Evolutionary conservation across 2,797 vertebrate genomes (phyloP), one percentile per base, ranked within the genome.

Genomic region (Eulemur coronatus): DNA sequence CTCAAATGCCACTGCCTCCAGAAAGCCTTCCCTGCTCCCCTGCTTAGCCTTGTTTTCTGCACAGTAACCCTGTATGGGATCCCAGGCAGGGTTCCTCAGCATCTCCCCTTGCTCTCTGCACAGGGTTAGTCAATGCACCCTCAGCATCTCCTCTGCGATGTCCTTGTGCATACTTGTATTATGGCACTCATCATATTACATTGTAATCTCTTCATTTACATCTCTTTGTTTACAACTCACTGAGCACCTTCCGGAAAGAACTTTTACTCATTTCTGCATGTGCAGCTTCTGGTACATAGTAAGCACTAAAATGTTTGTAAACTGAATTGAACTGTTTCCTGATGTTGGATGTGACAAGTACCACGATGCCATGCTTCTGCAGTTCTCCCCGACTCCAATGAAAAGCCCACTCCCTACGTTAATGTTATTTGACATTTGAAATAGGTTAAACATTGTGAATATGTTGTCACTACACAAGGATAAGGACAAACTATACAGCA

Each of bases 351-450:
- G 41, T 72, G 94, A 57, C 55, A 20, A 20, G 35, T 84, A 33
- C 80, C 76, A 26, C 50, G 52, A 84, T 24, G 48, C 52, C 30
- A 35, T 30, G 67, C 65, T 95, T 94, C 18, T 82, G 22, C 35
- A 43, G 26, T 89, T 84, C 78, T 59, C 48, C 12, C 24, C 28
- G 5, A 15, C 17, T 95, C n/a, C 61, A 86, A 7, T 94, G 43
- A 84, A 76, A 93, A 88, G 24, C 12, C 48, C 78, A n/a, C 43
- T 78, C 15, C 57, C 48, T 87, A 33, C 85, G 11, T 55, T 96
- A 86, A 63, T 86, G 35, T 84, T 70, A 73, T 89, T 84, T 94
- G 91, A 96, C 88, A 89, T 96, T 92, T 75, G 75, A 86, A 95
- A 24, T 61, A 67, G 84, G 59, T 82, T n/a, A 89, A 75, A 76